A percentile compares a stretch with the other conserved stretches of the same genome.
phyloP scores from a whole-genome alignment of 2,888 invertebrate genomes.

The Tenthredo mesomela region DNA sequence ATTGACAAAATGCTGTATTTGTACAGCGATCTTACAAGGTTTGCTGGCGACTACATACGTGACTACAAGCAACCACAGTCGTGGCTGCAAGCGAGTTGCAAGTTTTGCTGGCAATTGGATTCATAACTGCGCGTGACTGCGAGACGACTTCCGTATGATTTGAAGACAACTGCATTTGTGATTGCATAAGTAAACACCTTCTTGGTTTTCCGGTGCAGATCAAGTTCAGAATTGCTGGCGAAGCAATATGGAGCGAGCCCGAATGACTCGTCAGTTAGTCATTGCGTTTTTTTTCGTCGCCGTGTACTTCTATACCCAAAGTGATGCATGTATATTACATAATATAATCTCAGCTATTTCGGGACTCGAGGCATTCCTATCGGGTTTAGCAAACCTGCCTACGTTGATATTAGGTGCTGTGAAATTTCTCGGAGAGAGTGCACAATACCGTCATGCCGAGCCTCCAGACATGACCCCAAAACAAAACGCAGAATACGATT shows the following conservation, averaged over 20 bases:
- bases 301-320: neutral
- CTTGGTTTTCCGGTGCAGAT: neutral
- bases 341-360: neutral
- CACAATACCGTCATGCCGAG: conserved; percentile 79
- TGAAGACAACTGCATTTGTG: too few relatives aligned
- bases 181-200: too few relatives aligned
- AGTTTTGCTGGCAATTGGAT: too few relatives aligned
- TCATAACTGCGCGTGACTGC: too few relatives aligned
- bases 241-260: neutral
- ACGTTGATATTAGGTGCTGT: conserved; percentile 68
- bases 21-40: too few relatives aligned
- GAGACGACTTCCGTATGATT: too few relatives aligned
- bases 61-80: too few relatives aligned
- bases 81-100: too few relatives aligned
- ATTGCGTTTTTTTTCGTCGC: neutral
- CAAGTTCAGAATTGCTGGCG: neutral
- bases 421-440: conserved; percentile 80
- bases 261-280: neutral
- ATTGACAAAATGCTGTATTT: too few relatives aligned
- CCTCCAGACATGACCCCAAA: conserved; percentile 79
- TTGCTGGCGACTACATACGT: too few relatives aligned
- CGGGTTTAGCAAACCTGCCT: neutral
- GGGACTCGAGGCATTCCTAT: neutral
- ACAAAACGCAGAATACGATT: conserved; percentile 84
- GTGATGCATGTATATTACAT: neutral